Percentiles rank a stretch among this genome's conserved stretches.
These are phyloP conservation scores for Andrena fulva DNA, from an alignment of 2,888 invertebrate species.

Conservation along the genomic window DNA sequence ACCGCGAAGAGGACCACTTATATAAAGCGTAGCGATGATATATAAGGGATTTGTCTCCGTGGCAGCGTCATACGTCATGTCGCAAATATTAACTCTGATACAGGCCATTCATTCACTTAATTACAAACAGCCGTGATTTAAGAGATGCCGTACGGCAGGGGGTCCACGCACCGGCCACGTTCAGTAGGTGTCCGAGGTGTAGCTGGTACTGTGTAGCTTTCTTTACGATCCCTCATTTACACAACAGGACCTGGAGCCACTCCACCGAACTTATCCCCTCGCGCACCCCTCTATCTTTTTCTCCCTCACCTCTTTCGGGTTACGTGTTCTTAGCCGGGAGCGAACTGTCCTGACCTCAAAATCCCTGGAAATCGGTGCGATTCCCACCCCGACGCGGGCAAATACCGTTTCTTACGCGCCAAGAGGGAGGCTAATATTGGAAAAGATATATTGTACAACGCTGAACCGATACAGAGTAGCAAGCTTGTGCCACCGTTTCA, in stretches of 20 bases:
- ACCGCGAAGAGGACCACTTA: slow-evolving; percentile 66
- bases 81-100: slow-evolving; percentile 85
- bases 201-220: slow-evolving; percentile 76
- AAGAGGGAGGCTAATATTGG: neutral
- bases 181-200: slow-evolving; percentile 79
- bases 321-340: neutral
- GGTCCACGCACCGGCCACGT: slow-evolving; percentile 74
- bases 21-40: slow-evolving; percentile 82
- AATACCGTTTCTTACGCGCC: slow-evolving; percentile 3
- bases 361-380: slow-evolving; percentile 36
- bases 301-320: slow-evolving; percentile 17
- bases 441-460: neutral
- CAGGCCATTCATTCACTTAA: slow-evolving; percentile 85
- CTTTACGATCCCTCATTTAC: slow-evolving; percentile 82
- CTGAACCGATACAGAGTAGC: neutral
- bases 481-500: neutral
- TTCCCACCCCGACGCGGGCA: neutral
- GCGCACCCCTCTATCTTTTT: slow-evolving; percentile 28
- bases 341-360: slow-evolving; percentile 28
- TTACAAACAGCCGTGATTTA: slow-evolving; percentile 85
- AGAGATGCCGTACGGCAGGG: slow-evolving; percentile 81
- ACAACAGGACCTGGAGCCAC: slow-evolving; percentile 78
- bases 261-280: slow-evolving; percentile 71
- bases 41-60: slow-evolving; percentile 85
- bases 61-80: slow-evolving; percentile 84